Evolutionary conservation across 2,797 vertebrate genomes (phyloP), one percentile per base, ranked within the genome.

Genomic region (Selene dorsalis): DNA sequence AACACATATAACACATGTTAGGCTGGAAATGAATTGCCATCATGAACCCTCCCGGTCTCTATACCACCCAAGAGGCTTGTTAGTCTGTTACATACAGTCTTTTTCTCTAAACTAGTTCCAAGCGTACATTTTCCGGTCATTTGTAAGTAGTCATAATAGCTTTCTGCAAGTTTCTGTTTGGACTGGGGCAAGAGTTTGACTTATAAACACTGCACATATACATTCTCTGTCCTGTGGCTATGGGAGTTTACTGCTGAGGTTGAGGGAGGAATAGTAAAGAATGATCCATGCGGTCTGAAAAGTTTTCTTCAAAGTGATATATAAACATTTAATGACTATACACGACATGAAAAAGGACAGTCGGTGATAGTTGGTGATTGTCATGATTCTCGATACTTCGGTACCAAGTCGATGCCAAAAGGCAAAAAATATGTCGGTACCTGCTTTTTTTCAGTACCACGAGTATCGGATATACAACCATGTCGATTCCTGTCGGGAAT

Each of bases 311-410:
- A 86, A 86, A 89, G 77, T 66, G 26, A 26, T 69, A 68, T 66
- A 71, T 81, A 84, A 80, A 88, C 72, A 82, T 79, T 80, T 84
- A 80, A 83, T 88, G 88, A 86, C 69, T 79, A 72, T 43, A 77
- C 43, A 41, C 14, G 64, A 28, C 22, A 38, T 43, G 62, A 39
- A 56, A 79, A 73, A 80, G 63, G 30, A 76, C 45, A 76, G 65
- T 73, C 55, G 4, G 39, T n/a, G n/a, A n/a, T n/a, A n/a, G n/a
- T n/a, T n/a, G n/a, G n/a, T n/a, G n/a, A n/a, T 30, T 30, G 30
- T 30, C 30, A 30, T 5, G 30, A 30, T 30, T 30, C 30, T 30
- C 30, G 30, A 30, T 30, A 30, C 2, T 30, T 30, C 30, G 30
- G 30, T 30, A 5, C 30, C 30, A 30, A 30, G 30, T 30, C 30